phyloP scores from a whole-genome alignment of 2,888 invertebrate species.

The Hermaeophaga mercurialis region DNA sequence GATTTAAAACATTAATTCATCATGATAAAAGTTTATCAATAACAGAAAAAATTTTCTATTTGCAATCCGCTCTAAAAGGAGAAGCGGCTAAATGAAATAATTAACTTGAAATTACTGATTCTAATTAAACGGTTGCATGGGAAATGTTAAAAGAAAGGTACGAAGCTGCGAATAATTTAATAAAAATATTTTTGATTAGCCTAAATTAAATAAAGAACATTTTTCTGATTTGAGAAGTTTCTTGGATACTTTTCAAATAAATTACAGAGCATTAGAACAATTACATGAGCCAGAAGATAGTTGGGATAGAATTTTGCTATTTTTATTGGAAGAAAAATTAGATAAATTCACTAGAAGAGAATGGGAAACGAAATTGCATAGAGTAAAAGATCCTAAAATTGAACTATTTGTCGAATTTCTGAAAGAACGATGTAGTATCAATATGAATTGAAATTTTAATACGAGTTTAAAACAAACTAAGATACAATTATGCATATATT shows the following conservation, averaged over 20 bases:
- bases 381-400: not conserved
- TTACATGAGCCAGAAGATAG: conserved; percentile 4
- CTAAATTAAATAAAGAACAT: not conserved
- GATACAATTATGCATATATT: no score
- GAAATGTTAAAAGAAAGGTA: conserved; percentile 8
- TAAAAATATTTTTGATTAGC: not conserved
- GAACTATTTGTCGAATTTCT: conserved; percentile 3
- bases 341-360: conserved; percentile 4
- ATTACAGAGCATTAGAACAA: not conserved
- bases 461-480: not conserved
- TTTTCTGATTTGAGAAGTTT: not conserved
- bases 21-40: not conserved
- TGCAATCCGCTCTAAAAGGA: conserved; percentile 8
- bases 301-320: conserved; percentile 9
- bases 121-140: conserved; percentile 9
- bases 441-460: not conserved
- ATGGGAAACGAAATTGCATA: conserved; percentile 7
- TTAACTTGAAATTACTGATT: conserved; percentile 6
- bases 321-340: conserved; percentile 9
- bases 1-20: conserved; percentile 13
- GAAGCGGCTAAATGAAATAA: conserved; percentile 8
- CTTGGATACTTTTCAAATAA: not conserved
- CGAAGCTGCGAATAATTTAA: conserved; percentile 10
- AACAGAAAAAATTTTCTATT: conserved; percentile 9
- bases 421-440: conserved; percentile 13